Conservation (phyloP, 35 echinoderm and acorn worm species). For the Amphiura filiformis region DNA sequence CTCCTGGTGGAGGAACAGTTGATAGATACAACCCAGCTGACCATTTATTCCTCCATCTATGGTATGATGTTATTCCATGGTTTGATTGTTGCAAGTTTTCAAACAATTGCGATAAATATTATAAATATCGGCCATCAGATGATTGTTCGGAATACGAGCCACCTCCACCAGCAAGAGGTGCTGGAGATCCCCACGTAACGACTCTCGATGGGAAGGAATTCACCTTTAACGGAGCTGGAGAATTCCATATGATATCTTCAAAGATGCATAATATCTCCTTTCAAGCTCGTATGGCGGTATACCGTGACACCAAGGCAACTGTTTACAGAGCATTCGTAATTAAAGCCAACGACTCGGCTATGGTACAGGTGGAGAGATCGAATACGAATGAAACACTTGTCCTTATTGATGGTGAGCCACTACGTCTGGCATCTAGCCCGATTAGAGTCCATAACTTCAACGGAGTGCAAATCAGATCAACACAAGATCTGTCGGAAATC, state of each 20-base stretch:
- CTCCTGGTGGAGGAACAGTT: slow-evolving; percentile 27
- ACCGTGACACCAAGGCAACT: slow-evolving; percentile 23
- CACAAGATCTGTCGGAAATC: slow-evolving; percentile 33
- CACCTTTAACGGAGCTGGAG: slow-evolving; percentile 72
- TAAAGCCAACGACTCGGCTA: not conserved
- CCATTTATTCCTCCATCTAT: not conserved
- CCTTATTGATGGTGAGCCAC: slow-evolving; percentile 21
- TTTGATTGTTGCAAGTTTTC: slow-evolving; percentile 14
- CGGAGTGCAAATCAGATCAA: slow-evolving; percentile 25
- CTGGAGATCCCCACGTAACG: slow-evolving; percentile 63
- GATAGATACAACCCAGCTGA: slow-evolving; percentile 21
- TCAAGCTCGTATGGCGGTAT: slow-evolving; percentile 54
- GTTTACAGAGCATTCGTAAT: slow-evolving; percentile 65
- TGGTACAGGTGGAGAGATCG: slow-evolving; percentile 49
- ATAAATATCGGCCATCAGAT: slow-evolving; percentile 34
- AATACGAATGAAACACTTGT: slow-evolving; percentile 8
- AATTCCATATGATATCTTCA: slow-evolving; percentile 51
- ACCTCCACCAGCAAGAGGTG: slow-evolving; percentile 33
- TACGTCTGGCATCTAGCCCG: slow-evolving; percentile 12
- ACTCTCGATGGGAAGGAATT: slow-evolving; percentile 56
- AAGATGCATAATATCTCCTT: slow-evolving; percentile 31
- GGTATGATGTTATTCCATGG: slow-evolving; percentile 35
- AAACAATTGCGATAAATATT: slow-evolving; percentile 31
- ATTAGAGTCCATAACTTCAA: slow-evolving; percentile 21
- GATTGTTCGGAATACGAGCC: slow-evolving; percentile 34